Base-by-base conservation (phyloP, 2,113 vertebrate genomes). In the Ammodytes marinus region DNA sequence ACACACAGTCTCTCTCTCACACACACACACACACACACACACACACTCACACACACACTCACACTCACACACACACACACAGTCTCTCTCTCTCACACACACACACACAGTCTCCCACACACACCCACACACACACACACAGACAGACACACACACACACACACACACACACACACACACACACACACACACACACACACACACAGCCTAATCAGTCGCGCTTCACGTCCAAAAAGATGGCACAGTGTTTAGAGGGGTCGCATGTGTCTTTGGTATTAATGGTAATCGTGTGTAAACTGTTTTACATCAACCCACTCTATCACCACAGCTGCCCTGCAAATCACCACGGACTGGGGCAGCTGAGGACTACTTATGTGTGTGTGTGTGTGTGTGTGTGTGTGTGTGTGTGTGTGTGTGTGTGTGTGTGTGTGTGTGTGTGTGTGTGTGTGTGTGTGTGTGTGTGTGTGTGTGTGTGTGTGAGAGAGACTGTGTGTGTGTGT, bases 221-320 rank as follows among this genome's bases (percentile, higher is more conserved):
- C 95, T 94, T 92, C 92, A 91, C 61, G 17, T 92, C 89, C 88
- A 90, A 84, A 27, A 89, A 88, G 91, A 88, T 82, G 86, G 73
- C 86, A 73, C 78, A 69, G 76, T 69, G 85, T 60, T 68, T 85
- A 80, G 89, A 70, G 15, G 90, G 89, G 91, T 76, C 93, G 58
- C 93, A 91, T 93, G 94, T 94, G 94, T 93, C 90, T 90, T 79
- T 69, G 79, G 82, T 92, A 95, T 95, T 95, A 95, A 94, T 95
- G 94, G 94, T 95, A 95, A 95, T 95, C 94, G 94, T 94, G 93
- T 93, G 90, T 95, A 95, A 95, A 95, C 92, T 93, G 91, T 90
- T 92, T 94, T 88, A 93, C 83, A 94, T 95, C 88, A 91, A 69
- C 85, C 85, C 81, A 40, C 83, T 91, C 79, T 87, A 79, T 84